Evolutionary conservation across 2,888 invertebrate species (phyloP).

Genomic region (Euclidia mi): DNA sequence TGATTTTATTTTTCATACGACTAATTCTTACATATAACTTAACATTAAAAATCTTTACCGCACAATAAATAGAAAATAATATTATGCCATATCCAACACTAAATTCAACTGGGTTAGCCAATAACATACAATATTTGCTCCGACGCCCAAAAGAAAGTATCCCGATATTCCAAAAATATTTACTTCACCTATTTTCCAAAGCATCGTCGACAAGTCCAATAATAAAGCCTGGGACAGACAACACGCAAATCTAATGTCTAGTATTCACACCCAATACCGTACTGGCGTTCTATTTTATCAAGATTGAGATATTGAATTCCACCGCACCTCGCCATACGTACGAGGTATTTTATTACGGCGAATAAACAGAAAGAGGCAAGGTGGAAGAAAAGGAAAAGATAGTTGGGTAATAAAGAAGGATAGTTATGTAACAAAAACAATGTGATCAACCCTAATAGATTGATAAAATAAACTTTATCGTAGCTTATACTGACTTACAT

Average conservation of each 20-base stretch:
- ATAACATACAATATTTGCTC: too few species aligned
- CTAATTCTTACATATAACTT: too few species aligned
- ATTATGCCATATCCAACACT: too few species aligned
- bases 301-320: slow-evolving; percentile 64
- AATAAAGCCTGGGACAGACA: slow-evolving; percentile 23
- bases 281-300: slow-evolving; percentile 35
- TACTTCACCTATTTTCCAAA: not conserved
- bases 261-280: slow-evolving; percentile 30
- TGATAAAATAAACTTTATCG: not conserved
- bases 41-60: too few species aligned
- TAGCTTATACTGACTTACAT: too few species aligned
- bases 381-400: slow-evolving; percentile 29
- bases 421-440: slow-evolving; percentile 11
- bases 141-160: not conserved
- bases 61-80: too few species aligned
- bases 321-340: slow-evolving; percentile 53
- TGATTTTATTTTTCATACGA: too few species aligned
- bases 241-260: slow-evolving; percentile 37
- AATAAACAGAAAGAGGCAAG: slow-evolving; percentile 54
- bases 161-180: not conserved
- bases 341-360: slow-evolving; percentile 56
- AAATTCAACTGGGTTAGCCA: too few species aligned
- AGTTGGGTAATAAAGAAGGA: slow-evolving; percentile 24
- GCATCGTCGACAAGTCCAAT: slow-evolving; percentile 22
- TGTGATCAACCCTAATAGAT: slow-evolving; percentile 3